Conservation (phyloP, 2,113 vertebrate genomes). For the Pterocles burchelli region DNA sequence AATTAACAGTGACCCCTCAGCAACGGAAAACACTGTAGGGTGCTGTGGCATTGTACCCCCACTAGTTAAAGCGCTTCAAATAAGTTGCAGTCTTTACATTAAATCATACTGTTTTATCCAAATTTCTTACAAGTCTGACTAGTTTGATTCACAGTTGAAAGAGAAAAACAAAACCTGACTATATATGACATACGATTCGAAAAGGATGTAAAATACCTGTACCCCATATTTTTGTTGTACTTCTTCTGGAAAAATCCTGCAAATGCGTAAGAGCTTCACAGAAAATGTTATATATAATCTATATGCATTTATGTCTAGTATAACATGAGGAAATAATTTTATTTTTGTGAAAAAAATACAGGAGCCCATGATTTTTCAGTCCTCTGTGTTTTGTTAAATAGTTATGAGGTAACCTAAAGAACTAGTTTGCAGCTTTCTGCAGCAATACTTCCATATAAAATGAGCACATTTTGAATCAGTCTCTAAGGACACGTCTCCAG, state of each 20-base stretch:
- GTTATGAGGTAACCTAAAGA: not conserved
- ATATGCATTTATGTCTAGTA: not conserved
- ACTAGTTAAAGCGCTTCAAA: not conserved
- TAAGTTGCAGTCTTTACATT: not conserved
- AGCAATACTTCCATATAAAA: not conserved
- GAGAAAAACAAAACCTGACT: not conserved
- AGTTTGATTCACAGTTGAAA: not conserved
- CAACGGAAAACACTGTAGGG: not conserved
- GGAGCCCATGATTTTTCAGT: not conserved
- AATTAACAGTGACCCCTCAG: not conserved
- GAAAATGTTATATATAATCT: not conserved
- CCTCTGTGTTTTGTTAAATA: not conserved
- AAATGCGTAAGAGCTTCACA: not conserved
- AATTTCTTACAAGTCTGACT: not conserved
- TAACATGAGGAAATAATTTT: not conserved
- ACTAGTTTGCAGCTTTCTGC: not conserved
- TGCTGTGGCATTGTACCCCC: not conserved
- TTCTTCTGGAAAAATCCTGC: not conserved
- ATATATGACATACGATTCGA: not conserved
- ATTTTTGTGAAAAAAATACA: not conserved
- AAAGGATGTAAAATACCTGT: not conserved
- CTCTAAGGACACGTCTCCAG: not conserved
- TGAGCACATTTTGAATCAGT: not conserved
- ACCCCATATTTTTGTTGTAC: not conserved
- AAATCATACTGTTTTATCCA: not conserved